Conservation (phyloP, 2,113 vertebrate species). For the Piaya cayana region DNA sequence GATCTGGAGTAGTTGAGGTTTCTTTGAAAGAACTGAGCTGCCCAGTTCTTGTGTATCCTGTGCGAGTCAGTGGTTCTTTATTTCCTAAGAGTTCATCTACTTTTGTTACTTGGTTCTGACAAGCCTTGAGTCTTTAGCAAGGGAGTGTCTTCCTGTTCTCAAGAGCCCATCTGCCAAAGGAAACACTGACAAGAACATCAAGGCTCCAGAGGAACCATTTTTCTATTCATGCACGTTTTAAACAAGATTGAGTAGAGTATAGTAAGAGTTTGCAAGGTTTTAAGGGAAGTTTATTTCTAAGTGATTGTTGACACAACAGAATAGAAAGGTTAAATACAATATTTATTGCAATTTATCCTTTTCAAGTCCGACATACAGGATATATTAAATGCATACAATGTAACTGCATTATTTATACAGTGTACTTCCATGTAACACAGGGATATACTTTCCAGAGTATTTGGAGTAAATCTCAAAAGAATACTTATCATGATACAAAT, state of each 20-base stretch:
- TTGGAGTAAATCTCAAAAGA: constrained; percentile 33
- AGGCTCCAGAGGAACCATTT: constrained; percentile 59
- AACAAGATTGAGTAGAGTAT: not conserved
- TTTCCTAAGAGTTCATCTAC: constrained; percentile 53
- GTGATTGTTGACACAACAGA: not conserved
- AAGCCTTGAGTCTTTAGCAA: constrained; percentile 66
- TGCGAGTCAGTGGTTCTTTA: constrained; percentile 15
- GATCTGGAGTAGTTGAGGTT: not conserved
- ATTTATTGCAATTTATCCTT: constrained; percentile 44
- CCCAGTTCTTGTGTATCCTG: constrained; percentile 64
- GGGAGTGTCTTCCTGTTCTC: constrained; percentile 79
- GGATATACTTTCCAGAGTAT: constrained; percentile 27
- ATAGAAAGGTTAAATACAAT: constrained; percentile 7
- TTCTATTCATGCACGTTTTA: constrained; percentile 1
- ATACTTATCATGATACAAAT: constrained; percentile 23
- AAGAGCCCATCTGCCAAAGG: constrained; percentile 71
- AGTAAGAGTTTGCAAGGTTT: not conserved
- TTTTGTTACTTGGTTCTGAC: constrained; percentile 71
- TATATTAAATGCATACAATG: constrained; percentile 41
- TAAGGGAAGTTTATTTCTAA: not conserved
- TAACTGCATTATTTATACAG: constrained; percentile 27
- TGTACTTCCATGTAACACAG: too few species aligned
- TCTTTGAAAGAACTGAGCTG: constrained; percentile 10
- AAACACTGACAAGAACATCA: constrained; percentile 69
- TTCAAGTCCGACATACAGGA: not conserved